Evolutionary conservation across 2,888 invertebrate species (phyloP).

Genomic region (Tetragnatha montana): DNA sequence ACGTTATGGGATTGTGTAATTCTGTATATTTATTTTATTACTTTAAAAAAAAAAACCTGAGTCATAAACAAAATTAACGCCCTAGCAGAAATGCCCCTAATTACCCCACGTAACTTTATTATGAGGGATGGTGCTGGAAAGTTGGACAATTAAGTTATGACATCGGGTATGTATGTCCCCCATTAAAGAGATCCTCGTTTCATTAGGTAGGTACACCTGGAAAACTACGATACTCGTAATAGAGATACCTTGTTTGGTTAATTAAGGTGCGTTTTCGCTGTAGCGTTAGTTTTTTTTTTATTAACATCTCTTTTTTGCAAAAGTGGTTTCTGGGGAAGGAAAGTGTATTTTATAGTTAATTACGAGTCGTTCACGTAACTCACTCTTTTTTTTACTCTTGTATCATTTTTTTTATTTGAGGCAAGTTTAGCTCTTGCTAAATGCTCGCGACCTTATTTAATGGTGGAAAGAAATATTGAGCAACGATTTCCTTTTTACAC

Average conservation of each 20-base stretch:
- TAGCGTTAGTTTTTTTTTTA: conserved; percentile 32
- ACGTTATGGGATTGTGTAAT: too few relatives aligned
- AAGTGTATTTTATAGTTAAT: conserved; percentile 21
- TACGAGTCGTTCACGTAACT: conserved; percentile 1
- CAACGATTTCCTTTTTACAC: neutral
- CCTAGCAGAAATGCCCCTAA: conserved; percentile 39
- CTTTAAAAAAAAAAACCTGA: neutral
- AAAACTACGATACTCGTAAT: conserved; percentile 9
- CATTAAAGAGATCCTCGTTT: conserved; percentile 61
- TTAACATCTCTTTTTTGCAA: conserved; percentile 24
- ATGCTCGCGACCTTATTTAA: neutral
- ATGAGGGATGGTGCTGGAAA: conserved; percentile 37
- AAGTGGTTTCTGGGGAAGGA: neutral
- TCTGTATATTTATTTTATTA: too few relatives aligned
- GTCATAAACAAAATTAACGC: conserved; percentile 55
- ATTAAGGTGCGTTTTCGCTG: conserved; percentile 39
- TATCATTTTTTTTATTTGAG: neutral
- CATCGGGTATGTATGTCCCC: neutral
- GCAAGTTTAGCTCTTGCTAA: neutral
- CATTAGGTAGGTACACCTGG: conserved; percentile 35
- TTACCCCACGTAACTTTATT: conserved; percentile 60
- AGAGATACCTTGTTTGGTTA: conserved; percentile 13
- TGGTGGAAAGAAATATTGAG: neutral
- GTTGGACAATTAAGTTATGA: conserved; percentile 64
- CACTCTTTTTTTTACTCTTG: too few relatives aligned